Base-by-base conservation (phyloP, 2,888 invertebrate genomes). In the Mylabris sibirica region DNA sequence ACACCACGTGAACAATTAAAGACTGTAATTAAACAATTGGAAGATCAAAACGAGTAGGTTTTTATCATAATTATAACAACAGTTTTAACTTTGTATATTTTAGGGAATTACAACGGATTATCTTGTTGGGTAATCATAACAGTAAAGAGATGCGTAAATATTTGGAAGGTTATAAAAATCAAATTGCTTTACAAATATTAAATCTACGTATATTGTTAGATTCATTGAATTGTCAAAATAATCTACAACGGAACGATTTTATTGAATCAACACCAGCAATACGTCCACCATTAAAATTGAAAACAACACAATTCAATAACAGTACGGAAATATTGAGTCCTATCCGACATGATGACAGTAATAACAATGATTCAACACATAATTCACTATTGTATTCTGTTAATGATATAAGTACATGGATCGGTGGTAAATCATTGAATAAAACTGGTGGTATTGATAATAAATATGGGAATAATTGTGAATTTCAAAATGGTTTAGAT, bases 11-110 rank as follows among this genome's bases (percentile, higher is more conserved):
- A 85, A 20, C 89, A 93, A 78, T 81, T 93, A 60, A 90, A 92
- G 77, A 89, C 90, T 78, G 90, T 93, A 73, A 93, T 93, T 63
- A 87, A 85, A 69, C 90, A 92, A 77, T 83, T 94, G 71, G 93
- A 93, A 83, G 86, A 88, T 57, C 90, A 91, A 80, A 91, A 90
- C 76, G 87, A 85, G 87, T 88, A 78, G 5, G 14, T 30, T 41
- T 41, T 14, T 41, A 12, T n/a, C 38, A 63, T 41, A 24, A 66
- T 59, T 30, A 30, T n/a, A n/a, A n/a, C n/a, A n/a, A n/a, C n/a
- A n/a, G n/a, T n/a, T n/a, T n/a, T n/a, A n/a, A n/a, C 4, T 30
- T 30, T 30, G 30, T 30, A 8, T 38, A 14, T 57, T 57, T 26
- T 77, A 89, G 89, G 74, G 88, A 88, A 65, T 80, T 89, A 0